phyloP scores from a whole-genome alignment of 2,113 vertebrate genomes.

The Rynchops niger region DNA sequence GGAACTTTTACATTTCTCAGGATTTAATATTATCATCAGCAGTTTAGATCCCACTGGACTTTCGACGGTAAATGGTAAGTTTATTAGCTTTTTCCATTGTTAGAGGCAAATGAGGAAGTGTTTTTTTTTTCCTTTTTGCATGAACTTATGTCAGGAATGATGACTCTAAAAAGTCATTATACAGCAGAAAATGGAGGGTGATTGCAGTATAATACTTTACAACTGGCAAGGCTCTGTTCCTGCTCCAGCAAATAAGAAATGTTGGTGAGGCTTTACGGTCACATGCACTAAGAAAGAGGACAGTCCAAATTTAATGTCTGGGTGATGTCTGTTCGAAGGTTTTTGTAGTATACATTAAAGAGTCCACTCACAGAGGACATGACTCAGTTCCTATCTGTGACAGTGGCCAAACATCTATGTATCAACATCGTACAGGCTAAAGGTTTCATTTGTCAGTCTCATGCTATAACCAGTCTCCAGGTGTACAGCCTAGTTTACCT shows the following conservation, averaged over 20 bases:
- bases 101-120: constrained; percentile 13
- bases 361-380: not conserved
- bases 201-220: not conserved
- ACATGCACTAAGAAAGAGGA: not conserved
- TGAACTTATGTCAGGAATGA: constrained; percentile 29
- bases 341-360: not conserved
- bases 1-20: constrained; percentile 37
- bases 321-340: not conserved
- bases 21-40: constrained; percentile 55
- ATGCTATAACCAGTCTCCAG: not conserved
- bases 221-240: not conserved
- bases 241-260: not conserved
- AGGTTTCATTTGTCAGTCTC: not conserved
- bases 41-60: constrained; percentile 34
- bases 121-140: not conserved
- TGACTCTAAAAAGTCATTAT: not conserved
- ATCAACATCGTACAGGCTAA: not conserved
- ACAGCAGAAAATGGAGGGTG: constrained; percentile 9
- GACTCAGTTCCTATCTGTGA: not conserved
- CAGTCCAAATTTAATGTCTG: not conserved
- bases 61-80: constrained; percentile 23
- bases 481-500: not conserved
- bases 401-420: not conserved
- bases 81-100: constrained; percentile 25
- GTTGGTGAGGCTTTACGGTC: not conserved